Evolutionary conservation across 2,113 vertebrate species (phyloP), one percentile per base, ranked within the genome.

Genomic region (Thunnus thynnus): DNA sequence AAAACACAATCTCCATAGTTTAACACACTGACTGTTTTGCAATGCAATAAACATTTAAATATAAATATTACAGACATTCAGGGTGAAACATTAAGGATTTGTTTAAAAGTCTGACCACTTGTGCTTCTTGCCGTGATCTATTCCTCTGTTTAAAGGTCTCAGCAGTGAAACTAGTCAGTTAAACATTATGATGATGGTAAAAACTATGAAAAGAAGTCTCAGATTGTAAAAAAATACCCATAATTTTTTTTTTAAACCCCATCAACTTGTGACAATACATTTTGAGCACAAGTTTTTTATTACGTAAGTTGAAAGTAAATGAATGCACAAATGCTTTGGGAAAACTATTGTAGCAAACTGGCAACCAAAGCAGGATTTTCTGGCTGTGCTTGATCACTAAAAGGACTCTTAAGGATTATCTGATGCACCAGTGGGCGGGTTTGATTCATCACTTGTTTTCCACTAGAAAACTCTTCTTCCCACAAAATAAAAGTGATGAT

Each of bases 21-120:
- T 32, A 4, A 32, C 30, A 4, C 30, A 32, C 30, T 32, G 32
- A 36, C 32, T 36, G 32, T 13, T 30, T 57, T 57, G 14, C 22
- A 22, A 3, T 27, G 22, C 22, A 57, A 2, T 7, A 3, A 12
- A 12, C 13, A 36, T 36, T 36, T 36, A 5, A 61, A 11, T 12
- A 41, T 11, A 14, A 13, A 67, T 65, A 1, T 16, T 11, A 22
- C 22, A 47, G 27, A 30, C 27, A 30, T 30, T 30, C 27, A 30
- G 1, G 0, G 41, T 69, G 64, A 74, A 84, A 79, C 60, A 70
- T 64, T 63, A 47, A n/a, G 46, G 46, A 47, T 60, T 44, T 32
- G 41, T 58, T 52, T 51, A 25, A 18, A 22, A 4, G 5, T 65
- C 14, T 12, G 20, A 11, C 16, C 51, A 25, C 60, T 71, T 56